These are phyloP conservation scores for Yponomeuta plumbellus DNA, from an alignment of 2,888 invertebrate genomes.

Conservation along the genomic window DNA sequence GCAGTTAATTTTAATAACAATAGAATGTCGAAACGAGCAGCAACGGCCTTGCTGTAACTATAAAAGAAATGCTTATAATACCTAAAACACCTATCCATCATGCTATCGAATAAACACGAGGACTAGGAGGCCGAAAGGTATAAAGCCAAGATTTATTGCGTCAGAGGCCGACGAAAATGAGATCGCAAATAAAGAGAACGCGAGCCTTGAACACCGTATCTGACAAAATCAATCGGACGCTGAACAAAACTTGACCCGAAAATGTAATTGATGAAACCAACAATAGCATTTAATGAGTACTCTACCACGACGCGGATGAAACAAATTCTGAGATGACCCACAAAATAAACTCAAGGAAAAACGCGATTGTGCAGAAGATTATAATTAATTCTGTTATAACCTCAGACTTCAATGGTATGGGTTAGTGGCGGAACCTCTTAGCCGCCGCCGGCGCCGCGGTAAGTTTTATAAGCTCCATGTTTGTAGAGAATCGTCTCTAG, in stretches of 20 bases:
- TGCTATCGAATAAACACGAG: slow-evolving; percentile 65
- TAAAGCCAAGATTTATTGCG: slow-evolving; percentile 65
- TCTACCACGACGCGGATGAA: not conserved
- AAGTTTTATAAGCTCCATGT: slow-evolving; percentile 7
- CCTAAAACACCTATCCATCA: slow-evolving; percentile 63
- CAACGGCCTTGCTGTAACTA: slow-evolving; percentile 42
- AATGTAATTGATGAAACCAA: slow-evolving; percentile 58
- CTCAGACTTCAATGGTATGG: not conserved
- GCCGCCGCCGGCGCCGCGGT: not conserved
- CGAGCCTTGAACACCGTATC: slow-evolving; percentile 72
- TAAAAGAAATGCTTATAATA: slow-evolving; percentile 54
- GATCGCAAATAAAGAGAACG: slow-evolving; percentile 75
- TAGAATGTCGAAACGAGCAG: slow-evolving; percentile 29
- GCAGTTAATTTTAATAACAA: slow-evolving; percentile 22
- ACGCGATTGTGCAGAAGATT: slow-evolving; percentile 12
- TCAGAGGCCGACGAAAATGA: slow-evolving; percentile 70
- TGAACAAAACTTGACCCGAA: slow-evolving; percentile 71
- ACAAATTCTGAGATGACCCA: slow-evolving; percentile 9
- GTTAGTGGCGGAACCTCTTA: not conserved
- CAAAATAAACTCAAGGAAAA: slow-evolving; percentile 14
- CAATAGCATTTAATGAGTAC: slow-evolving; percentile 26
- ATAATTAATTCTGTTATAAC: slow-evolving; percentile 4
- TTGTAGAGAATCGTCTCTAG: slow-evolving; percentile 3
- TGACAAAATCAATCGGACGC: slow-evolving; percentile 74
- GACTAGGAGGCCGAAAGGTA: slow-evolving; percentile 65